These are phyloP conservation scores for Isurus oxyrinchus DNA, from an alignment of 2,113 vertebrate genomes.

Conservation along the genomic window DNA sequence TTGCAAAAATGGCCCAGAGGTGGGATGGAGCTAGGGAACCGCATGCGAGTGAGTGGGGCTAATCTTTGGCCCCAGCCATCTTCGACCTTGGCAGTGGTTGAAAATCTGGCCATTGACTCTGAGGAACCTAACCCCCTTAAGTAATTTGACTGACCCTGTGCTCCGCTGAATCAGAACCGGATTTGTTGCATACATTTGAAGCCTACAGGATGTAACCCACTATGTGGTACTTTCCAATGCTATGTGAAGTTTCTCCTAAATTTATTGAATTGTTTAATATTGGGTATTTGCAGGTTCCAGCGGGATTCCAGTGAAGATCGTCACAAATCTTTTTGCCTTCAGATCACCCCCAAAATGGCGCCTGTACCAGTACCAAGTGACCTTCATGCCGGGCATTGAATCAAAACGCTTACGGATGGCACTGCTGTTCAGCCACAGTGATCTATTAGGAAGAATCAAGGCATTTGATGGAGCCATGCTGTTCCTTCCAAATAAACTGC, in stretches of 20 bases:
- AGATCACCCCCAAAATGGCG: constrained; percentile 43
- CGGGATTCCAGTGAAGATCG: constrained; percentile 46
- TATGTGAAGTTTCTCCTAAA: neutral
- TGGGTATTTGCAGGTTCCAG: constrained; percentile 46
- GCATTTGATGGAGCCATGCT: constrained; percentile 46
- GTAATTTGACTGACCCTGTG: neutral
- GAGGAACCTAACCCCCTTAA: neutral
- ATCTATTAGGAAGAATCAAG: constrained; percentile 45
- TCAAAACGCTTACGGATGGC: constrained; percentile 45
- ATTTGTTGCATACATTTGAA: neutral
- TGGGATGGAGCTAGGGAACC: no score
- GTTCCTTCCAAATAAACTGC: constrained; percentile 47
- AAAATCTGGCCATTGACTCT: neutral
- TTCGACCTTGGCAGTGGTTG: no score
- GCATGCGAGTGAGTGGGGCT: no score
- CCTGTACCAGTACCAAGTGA: constrained; percentile 45
- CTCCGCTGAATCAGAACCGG: neutral
- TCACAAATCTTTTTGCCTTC: constrained; percentile 45
- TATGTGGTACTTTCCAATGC: neutral
- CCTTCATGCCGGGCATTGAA: constrained; percentile 41
- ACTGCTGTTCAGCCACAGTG: constrained; percentile 43
- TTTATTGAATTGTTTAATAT: constrained; percentile 15
- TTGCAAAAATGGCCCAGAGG: no score
- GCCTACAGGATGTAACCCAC: neutral
- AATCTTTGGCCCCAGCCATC: no score